These are phyloP conservation scores for Euschistus heros DNA, from an alignment of 1,140 invertebrate genomes.

Conservation along the genomic window DNA sequence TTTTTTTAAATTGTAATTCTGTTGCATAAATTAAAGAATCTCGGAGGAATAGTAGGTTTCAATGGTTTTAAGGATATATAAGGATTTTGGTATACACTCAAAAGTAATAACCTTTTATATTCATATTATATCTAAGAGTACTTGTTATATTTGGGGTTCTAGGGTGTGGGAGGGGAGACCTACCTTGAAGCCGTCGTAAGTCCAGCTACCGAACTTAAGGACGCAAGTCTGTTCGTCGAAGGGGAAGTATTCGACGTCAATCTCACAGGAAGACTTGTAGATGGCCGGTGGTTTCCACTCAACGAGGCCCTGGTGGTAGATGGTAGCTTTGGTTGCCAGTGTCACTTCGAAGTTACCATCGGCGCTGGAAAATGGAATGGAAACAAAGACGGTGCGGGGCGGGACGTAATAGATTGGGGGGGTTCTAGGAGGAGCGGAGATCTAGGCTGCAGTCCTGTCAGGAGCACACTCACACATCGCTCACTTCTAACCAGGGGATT, in stretches of 20 bases:
- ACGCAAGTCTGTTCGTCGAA: constrained; percentile 92
- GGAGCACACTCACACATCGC: neutral
- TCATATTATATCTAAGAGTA: too few species aligned
- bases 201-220: constrained; percentile 90
- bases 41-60: too few species aligned
- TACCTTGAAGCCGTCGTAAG: constrained; percentile 94
- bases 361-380: constrained; percentile 51
- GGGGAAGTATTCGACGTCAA: constrained; percentile 91
- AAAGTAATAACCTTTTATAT: too few species aligned
- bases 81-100: too few species aligned
- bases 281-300: constrained; percentile 94
- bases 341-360: constrained; percentile 97
- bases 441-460: neutral
- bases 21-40: too few species aligned
- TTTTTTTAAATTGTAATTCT: too few species aligned
- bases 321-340: constrained; percentile 87
- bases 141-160: neutral
- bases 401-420: neutral
- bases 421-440: neutral
- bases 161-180: constrained; percentile 29
- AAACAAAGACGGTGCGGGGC: constrained; percentile 15
- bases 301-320: constrained; percentile 79
- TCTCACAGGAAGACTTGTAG: constrained; percentile 88
- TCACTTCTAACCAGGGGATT: neutral
- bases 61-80: too few species aligned